A percentile compares a stretch with the other conserved stretches of the same genome.
Evolutionary conservation across 2,888 invertebrate genomes (phyloP).

Genomic region (Chymomyza fuscimana): DNA sequence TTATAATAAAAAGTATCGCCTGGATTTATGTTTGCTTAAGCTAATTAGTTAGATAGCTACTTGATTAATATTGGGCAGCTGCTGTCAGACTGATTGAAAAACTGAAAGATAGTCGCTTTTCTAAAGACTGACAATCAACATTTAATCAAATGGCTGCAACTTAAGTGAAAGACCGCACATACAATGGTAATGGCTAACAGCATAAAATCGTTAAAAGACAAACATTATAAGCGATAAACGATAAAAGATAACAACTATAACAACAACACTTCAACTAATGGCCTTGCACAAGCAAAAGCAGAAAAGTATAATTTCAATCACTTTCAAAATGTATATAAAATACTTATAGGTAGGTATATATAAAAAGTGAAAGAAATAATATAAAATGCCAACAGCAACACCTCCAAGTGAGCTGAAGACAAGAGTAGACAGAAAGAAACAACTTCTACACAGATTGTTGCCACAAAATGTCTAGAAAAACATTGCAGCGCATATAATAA

Average conservation of each 20-base stretch:
- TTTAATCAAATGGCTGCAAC: neutral
- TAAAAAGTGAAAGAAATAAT: neutral
- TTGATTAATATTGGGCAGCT: neutral
- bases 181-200: neutral
- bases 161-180: neutral
- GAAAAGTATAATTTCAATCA: conserved; percentile 29
- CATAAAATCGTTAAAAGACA: too few species aligned
- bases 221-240: conserved; percentile 2
- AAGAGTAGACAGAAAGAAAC: neutral
- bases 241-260: conserved; percentile 27
- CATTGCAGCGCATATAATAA: conserved; percentile 20
- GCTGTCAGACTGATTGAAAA: neutral
- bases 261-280: conserved; percentile 26
- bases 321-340: conserved; percentile 21
- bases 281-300: neutral
- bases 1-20: neutral
- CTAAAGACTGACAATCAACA: neutral
- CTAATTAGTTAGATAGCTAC: neutral
- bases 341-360: conserved; percentile 15
- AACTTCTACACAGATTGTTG: neutral
- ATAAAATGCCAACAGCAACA: neutral
- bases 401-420: neutral
- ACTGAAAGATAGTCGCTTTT: neutral
- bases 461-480: conserved; percentile 16
- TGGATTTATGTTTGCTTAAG: neutral